A percentile compares a stretch with the other conserved stretches of the same genome.
Conservation (phyloP, 2,797 vertebrate genomes). For the Gobionotothen gibberifrons region DNA sequence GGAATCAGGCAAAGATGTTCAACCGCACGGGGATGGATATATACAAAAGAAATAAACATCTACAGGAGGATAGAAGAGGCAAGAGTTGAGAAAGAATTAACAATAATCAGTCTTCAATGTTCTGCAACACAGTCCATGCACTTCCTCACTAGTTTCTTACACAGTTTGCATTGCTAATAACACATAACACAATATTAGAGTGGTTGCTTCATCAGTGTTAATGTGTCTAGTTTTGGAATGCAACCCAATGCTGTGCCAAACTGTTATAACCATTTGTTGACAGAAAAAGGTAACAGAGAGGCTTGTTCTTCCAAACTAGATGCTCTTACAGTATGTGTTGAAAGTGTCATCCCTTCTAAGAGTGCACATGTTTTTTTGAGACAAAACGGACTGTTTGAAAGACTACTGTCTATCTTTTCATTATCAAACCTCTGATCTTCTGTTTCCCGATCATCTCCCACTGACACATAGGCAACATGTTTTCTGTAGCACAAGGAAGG, state of each 20-base stretch:
- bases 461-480: conserved; percentile 33
- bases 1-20: conserved; percentile 64
- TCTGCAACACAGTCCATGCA: conserved; percentile 57
- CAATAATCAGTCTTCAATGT: conserved; percentile 25
- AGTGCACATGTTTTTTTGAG: conserved; percentile 10
- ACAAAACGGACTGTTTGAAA: conserved; percentile 25
- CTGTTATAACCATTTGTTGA: not conserved
- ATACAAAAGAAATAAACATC: not conserved
- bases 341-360: not conserved
- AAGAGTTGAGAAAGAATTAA: conserved; percentile 46
- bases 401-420: conserved; percentile 14
- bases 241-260: conserved; percentile 10
- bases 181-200: conserved; percentile 18
- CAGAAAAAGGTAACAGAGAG: conserved; percentile 1
- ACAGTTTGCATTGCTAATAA: conserved; percentile 46
- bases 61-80: conserved; percentile 41
- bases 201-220: conserved; percentile 25
- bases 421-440: conserved; percentile 24
- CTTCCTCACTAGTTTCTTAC: conserved; percentile 18
- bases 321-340: not conserved
- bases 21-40: conserved; percentile 24
- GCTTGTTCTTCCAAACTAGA: conserved; percentile 4
- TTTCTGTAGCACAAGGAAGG: conserved; percentile 37
- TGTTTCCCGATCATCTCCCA: conserved; percentile 41
- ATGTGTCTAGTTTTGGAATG: conserved; percentile 21